Conservation (phyloP, 2,888 invertebrate species). For the Cremastinae sp. region DNA sequence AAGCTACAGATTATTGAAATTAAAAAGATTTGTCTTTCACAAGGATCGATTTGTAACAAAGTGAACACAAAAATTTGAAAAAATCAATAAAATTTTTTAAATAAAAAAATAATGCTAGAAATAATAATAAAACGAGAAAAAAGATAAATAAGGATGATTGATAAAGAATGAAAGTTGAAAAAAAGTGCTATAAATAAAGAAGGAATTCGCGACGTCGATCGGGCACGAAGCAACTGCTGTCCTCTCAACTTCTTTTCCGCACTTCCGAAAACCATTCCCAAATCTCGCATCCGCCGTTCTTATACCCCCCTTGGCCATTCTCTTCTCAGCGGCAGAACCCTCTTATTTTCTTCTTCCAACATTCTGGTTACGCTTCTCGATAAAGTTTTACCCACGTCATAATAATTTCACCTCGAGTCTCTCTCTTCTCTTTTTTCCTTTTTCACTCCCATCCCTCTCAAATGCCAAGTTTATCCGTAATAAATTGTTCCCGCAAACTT, state of each 20-base stretch:
- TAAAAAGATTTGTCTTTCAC: too few species aligned
- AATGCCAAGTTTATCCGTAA: slow-evolving; percentile 67
- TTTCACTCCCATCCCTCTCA: slow-evolving; percentile 47
- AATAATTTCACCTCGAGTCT: slow-evolving; percentile 57
- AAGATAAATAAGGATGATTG: too few species aligned
- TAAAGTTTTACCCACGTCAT: slow-evolving; percentile 62
- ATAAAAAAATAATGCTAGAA: too few species aligned
- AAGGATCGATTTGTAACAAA: too few species aligned
- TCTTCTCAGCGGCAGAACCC: not conserved
- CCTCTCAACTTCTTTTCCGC: slow-evolving; percentile 34
- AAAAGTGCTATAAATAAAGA: slow-evolving; percentile 26
- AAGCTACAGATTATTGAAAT: too few species aligned
- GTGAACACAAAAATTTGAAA: too few species aligned
- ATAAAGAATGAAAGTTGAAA: too few species aligned
- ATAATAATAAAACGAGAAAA: too few species aligned
- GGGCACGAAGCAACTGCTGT: slow-evolving; percentile 14
- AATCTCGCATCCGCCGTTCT: slow-evolving; percentile 10
- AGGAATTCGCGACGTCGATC: slow-evolving; percentile 36
- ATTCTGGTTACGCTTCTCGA: slow-evolving; percentile 36
- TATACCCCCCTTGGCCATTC: not conserved
- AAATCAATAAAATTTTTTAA: too few species aligned
- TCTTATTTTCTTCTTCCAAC: slow-evolving; percentile 7
- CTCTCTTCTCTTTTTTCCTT: not conserved
- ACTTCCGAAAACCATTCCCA: slow-evolving; percentile 57
- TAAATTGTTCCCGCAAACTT: slow-evolving; percentile 66